A percentile compares a stretch with the other conserved stretches of the same genome.
These are phyloP conservation scores for Anhinga rufa DNA, from an alignment of 2,113 vertebrate genomes.

Conservation along the genomic window DNA sequence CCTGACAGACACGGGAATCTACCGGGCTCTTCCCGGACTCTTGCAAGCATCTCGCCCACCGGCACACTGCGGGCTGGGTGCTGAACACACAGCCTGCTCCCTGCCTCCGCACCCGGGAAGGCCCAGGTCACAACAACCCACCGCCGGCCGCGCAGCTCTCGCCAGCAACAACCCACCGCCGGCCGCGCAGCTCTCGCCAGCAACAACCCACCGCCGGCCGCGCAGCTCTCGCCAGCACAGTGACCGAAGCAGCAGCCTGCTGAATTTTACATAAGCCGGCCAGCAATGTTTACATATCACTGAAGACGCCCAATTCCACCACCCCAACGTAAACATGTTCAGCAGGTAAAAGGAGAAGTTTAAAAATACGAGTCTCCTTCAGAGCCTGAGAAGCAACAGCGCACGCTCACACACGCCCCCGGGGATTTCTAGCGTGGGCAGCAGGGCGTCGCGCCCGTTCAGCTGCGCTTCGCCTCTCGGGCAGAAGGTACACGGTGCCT, in stretches of 20 bases:
- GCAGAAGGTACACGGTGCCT: background rate
- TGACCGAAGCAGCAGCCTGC: fast-evolving
- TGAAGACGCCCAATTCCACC: background rate
- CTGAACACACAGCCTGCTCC: fast-evolving
- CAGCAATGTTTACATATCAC: background rate
- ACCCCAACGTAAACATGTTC: background rate
- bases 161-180: fast-evolving
- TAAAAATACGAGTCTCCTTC: fast-evolving
- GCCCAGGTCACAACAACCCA: background rate
- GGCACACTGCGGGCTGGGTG: fast-evolving
- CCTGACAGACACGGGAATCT: background rate
- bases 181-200: background rate
- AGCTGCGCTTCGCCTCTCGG: background rate
- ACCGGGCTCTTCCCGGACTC: background rate
- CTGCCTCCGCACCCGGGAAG: fast-evolving
- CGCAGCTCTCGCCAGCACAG: background rate
- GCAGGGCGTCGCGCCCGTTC: fast-evolving
- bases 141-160: fast-evolving
- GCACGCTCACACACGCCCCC: fast-evolving
- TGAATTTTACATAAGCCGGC: background rate
- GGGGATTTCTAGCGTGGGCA: background rate
- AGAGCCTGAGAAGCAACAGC: background rate
- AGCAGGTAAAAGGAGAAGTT: background rate
- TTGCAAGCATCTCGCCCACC: fast-evolving
- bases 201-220: fast-evolving